phyloP scores from a whole-genome alignment of 2,113 vertebrate genomes.

The Syngnathus typhle region DNA sequence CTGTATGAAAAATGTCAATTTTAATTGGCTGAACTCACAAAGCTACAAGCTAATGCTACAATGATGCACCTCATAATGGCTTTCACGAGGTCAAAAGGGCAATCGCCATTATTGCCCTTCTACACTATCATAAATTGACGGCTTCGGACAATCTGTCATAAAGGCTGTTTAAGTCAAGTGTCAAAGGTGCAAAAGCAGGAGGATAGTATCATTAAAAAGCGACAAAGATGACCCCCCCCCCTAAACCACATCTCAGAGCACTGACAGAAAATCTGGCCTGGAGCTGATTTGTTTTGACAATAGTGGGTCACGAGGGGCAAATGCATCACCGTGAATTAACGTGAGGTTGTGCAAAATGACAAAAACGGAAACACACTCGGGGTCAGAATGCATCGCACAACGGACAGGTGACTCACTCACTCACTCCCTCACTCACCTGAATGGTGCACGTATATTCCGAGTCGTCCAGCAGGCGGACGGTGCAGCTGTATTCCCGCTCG shows the following conservation, averaged over 20 bases:
- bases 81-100: background rate
- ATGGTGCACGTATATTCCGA: constrained; percentile 95
- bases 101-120: background rate
- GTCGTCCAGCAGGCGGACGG: constrained; percentile 92
- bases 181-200: background rate
- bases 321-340: background rate
- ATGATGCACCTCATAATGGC: background rate
- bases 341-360: constrained; percentile 1
- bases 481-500: constrained; percentile 92
- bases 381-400: constrained; percentile 3
- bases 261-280: constrained; percentile 12
- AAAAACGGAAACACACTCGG: background rate
- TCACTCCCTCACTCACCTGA: constrained; percentile 67
- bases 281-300: constrained; percentile 2
- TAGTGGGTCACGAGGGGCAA: constrained; percentile 6
- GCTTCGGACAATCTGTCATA: background rate
- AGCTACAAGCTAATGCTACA: background rate
- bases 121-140: background rate
- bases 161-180: background rate
- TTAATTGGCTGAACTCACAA: background rate
- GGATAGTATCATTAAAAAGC: background rate
- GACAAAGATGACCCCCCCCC: background rate
- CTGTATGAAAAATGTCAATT: no score
- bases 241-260: constrained; percentile 9
- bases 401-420: constrained; percentile 55